Evolutionary conservation across 2,888 invertebrate species (phyloP).

Genomic region (Drosophila nigricruria): DNA sequence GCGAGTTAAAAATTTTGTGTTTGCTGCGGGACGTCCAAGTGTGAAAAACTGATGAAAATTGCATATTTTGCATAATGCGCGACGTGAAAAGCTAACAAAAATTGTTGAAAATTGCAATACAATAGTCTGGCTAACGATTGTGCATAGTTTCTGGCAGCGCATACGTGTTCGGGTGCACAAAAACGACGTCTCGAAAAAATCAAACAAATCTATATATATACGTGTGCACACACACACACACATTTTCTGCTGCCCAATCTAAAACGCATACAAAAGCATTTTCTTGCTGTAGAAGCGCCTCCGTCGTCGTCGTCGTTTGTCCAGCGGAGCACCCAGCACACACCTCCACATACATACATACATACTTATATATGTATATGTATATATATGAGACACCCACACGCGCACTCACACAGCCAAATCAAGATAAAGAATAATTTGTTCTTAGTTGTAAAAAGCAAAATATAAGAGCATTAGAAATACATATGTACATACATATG

Average conservation of each 20-base stretch:
- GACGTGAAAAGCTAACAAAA: conserved; percentile 81
- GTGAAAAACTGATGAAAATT: conserved; percentile 79
- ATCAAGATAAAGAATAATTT: conserved; percentile 63
- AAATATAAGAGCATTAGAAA: conserved; percentile 61
- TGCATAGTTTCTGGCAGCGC: conserved; percentile 64
- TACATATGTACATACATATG: conserved; percentile 40
- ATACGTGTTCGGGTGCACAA: conserved; percentile 65
- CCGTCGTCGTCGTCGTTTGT: conserved; percentile 57
- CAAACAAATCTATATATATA: conserved; percentile 58
- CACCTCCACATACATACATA: conserved; percentile 45
- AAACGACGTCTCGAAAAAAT: conserved; percentile 72
- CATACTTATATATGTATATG: conserved; percentile 20
- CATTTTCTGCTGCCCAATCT: conserved; percentile 73
- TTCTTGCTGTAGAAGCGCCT: conserved; percentile 67
- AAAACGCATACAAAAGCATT: conserved; percentile 79
- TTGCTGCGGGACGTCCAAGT: conserved; percentile 73
- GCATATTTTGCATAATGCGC: conserved; percentile 82
- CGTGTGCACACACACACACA: conserved; percentile 73
- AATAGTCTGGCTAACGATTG: conserved; percentile 66
- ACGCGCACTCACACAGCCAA: conserved; percentile 54
- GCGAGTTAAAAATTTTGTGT: conserved; percentile 79
- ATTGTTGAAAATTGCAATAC: conserved; percentile 66
- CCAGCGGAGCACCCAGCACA: conserved; percentile 75
- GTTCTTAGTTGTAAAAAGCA: conserved; percentile 61
- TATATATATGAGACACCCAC: conserved; percentile 60